Evolutionary conservation across 35 echinoderm and acorn worm genomes (phyloP).

Genomic region (Apostichopus japonicus): DNA sequence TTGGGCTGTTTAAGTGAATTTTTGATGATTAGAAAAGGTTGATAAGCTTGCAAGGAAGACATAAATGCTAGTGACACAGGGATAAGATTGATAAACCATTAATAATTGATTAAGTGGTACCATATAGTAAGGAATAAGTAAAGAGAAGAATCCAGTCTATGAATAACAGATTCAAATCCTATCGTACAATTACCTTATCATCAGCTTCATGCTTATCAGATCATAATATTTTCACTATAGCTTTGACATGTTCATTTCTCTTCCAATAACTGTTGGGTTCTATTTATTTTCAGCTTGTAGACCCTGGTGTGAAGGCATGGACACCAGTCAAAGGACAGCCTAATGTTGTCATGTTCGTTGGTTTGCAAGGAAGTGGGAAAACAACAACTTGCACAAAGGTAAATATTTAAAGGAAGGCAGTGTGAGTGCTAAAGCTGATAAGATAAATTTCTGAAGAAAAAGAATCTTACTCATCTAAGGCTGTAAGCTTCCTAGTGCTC

Average conservation of each 20-base stretch:
- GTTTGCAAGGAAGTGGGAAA: slow-evolving; percentile 97
- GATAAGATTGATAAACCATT: not conserved
- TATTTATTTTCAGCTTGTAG: slow-evolving; percentile 80
- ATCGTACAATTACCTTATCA: no score
- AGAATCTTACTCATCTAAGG: not conserved
- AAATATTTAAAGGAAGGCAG: not conserved
- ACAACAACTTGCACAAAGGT: slow-evolving; percentile 99
- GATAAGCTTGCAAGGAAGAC: not conserved
- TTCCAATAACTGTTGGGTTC: not conserved
- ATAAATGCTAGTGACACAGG: not conserved
- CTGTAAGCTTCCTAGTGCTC: not conserved
- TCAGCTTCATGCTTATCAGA: no score
- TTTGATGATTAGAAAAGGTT: not conserved
- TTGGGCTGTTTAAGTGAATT: not conserved
- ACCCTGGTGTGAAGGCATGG: slow-evolving; percentile 98
- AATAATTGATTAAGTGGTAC: no score
- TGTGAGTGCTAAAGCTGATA: not conserved
- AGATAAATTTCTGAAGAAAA: not conserved
- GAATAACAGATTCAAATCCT: no score
- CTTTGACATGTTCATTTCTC: not conserved
- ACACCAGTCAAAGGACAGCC: slow-evolving; percentile 89
- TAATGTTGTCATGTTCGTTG: slow-evolving; percentile 98
- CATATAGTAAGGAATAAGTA: no score
- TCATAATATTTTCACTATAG: no score
- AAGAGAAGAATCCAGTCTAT: no score